A percentile compares a stretch with the other conserved stretches of the same genome.
These are phyloP conservation scores for Chelidonichthys spinosus DNA, from an alignment of 2,797 vertebrate genomes.

Conservation along the genomic window DNA sequence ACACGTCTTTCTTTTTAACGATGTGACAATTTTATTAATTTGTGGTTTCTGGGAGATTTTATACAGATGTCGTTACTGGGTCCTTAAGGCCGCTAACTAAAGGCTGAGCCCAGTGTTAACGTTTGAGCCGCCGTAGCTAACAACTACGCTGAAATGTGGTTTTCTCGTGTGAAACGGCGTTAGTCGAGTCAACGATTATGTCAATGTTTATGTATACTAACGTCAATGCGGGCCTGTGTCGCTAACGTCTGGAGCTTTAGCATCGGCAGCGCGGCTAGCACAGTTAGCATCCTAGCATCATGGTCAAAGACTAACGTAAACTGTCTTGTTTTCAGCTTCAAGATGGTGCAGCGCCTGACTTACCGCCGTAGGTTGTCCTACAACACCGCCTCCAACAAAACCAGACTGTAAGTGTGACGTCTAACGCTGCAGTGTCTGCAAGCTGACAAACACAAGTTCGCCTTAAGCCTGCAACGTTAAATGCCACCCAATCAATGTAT, in stretches of 20 bases:
- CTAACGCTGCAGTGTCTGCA: rapidly evolving
- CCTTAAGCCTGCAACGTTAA: neutral
- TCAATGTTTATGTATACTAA: rapidly evolving
- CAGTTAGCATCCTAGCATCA: slow-evolving; percentile 11
- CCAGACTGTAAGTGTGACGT: slow-evolving; percentile 91
- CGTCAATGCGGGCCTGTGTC: neutral
- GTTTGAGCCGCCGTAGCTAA: neutral
- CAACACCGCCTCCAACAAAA: slow-evolving; percentile 99
- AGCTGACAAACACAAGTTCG: neutral
- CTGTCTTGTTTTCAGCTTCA: slow-evolving; percentile 67
- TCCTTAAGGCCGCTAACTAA: slow-evolving; percentile 9
- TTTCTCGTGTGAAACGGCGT: neutral
- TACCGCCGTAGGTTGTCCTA: slow-evolving; percentile 99
- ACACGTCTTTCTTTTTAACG: rapidly evolving
- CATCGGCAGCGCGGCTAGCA: neutral
- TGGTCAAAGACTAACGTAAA: no score
- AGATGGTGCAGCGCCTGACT: slow-evolving; percentile 97
- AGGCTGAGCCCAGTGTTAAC: neutral
- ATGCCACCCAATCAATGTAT: rapidly evolving
- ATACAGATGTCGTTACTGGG: neutral
- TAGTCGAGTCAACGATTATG: rapidly evolving
- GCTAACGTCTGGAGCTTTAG: neutral
- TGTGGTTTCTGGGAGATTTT: neutral
- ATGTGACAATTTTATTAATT: slow-evolving; percentile 20
- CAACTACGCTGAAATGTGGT: rapidly evolving